Percentiles rank a stretch among this genome's conserved stretches.
These are phyloP conservation scores for Caenorhabditis uteleia DNA, from an alignment of 2,888 invertebrate genomes.

Conservation along the genomic window DNA sequence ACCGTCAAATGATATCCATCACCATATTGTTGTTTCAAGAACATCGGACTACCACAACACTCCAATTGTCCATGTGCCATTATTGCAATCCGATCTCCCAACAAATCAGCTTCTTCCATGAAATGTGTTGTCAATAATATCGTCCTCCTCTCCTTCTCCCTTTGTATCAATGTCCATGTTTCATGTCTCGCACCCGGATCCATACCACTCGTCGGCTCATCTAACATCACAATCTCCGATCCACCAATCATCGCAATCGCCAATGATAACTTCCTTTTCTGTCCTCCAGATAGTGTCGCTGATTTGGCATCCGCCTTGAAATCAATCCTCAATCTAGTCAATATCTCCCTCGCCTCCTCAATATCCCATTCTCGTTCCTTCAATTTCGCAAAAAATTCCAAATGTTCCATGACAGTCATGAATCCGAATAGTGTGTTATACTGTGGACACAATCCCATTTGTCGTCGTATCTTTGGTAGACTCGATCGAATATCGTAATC, in stretches of 20 bases:
- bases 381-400: constrained; percentile 80
- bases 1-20: constrained; percentile 83
- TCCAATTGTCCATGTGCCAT: constrained; percentile 83
- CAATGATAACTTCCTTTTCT: constrained; percentile 81
- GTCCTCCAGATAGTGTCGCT: constrained; percentile 77
- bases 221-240: constrained; percentile 73
- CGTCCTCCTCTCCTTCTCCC: constrained; percentile 74
- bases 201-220: constrained; percentile 72
- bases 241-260: constrained; percentile 81
- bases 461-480: constrained; percentile 69
- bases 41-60: constrained; percentile 80
- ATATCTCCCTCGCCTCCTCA: constrained; percentile 77
- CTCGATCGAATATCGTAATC: constrained; percentile 75
- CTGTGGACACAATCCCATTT: constrained; percentile 86
- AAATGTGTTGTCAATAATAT: constrained; percentile 85
- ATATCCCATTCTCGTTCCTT: constrained; percentile 71
- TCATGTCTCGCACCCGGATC: constrained; percentile 75
- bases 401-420: constrained; percentile 83
- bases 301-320: constrained; percentile 40
- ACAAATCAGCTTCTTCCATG: constrained; percentile 88
- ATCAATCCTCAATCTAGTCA: constrained; percentile 74
- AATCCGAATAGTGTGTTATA: constrained; percentile 85
- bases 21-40: constrained; percentile 82
- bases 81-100: constrained; percentile 84
- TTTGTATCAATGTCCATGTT: constrained; percentile 80